phyloP scores from a whole-genome alignment of 2,888 invertebrate genomes.

The Drosophila meridiana region DNA sequence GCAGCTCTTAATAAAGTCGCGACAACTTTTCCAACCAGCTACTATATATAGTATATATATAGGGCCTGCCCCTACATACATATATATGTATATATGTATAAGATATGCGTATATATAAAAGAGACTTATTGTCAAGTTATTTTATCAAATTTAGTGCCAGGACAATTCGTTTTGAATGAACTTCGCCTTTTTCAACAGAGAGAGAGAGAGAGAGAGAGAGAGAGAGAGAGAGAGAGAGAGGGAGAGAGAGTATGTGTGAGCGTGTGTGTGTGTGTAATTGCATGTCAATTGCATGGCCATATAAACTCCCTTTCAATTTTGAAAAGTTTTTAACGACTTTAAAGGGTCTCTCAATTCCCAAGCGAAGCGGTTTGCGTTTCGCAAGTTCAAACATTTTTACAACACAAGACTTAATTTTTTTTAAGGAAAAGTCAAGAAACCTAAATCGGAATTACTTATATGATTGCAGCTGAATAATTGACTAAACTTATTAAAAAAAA shows the following conservation, averaged over 20 bases:
- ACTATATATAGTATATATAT: background rate
- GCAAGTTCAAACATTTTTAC: background rate
- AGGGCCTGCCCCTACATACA: background rate
- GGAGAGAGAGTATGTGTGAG: background rate
- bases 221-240: background rate
- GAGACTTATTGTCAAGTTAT: constrained; percentile 65
- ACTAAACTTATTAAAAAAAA: too few relatives aligned
- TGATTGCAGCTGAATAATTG: too few relatives aligned
- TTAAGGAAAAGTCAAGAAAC: background rate
- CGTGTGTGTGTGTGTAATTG: constrained; percentile 62
- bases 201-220: background rate
- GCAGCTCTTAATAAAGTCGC: constrained; percentile 60
- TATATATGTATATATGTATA: background rate
- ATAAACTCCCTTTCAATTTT: constrained; percentile 19
- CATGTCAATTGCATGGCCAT: constrained; percentile 75
- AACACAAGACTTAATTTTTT: background rate
- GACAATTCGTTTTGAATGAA: constrained; percentile 46
- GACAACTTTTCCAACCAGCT: constrained; percentile 1
- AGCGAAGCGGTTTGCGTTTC: background rate
- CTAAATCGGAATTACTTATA: background rate
- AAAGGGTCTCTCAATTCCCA: background rate
- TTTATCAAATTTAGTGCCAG: constrained; percentile 70
- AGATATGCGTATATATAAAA: background rate
- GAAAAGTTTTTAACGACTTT: constrained; percentile 50
- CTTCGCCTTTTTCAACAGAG: constrained; percentile 1